Conservation (phyloP, 1,140 invertebrate species). For the Hermatobates lingyangjiaoensis region DNA sequence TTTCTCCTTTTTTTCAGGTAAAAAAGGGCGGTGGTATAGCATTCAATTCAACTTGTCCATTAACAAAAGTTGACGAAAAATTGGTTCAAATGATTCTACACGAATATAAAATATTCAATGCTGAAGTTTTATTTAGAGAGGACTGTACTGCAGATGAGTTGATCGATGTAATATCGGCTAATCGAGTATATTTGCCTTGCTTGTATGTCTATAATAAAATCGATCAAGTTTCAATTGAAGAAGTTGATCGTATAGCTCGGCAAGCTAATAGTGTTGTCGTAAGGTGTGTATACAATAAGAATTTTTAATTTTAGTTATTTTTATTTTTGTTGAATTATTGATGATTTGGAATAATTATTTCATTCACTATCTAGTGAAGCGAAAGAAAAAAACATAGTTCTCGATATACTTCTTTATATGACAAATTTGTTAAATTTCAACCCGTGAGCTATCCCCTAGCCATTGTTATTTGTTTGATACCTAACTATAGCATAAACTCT, state of each 20-base stretch:
- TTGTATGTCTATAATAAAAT: slow-evolving; percentile 99
- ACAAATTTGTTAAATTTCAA: too few relatives aligned
- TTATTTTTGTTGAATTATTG: background rate
- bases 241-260: slow-evolving; percentile 87
- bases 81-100: slow-evolving; percentile 95
- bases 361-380: too few relatives aligned
- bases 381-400: too few relatives aligned
- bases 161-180: slow-evolving; percentile 96
- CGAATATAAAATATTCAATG: slow-evolving; percentile 99
- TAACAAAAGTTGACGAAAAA: slow-evolving; percentile 92
- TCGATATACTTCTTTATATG: too few relatives aligned
- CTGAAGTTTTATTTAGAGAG: slow-evolving; percentile 90
- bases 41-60: slow-evolving; percentile 89
- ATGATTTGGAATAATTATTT: too few relatives aligned
- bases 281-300: slow-evolving; percentile 35
- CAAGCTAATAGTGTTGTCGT: slow-evolving; percentile 84
- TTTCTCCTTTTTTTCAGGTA: slow-evolving; percentile 30
- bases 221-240: slow-evolving; percentile 98
- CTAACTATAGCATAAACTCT: too few relatives aligned
- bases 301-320: background rate
- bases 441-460: too few relatives aligned
- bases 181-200: slow-evolving; percentile 92
- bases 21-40: slow-evolving; percentile 97
- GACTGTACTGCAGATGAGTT: slow-evolving; percentile 91
- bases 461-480: too few relatives aligned